Evolutionary conservation across 2,113 vertebrate species (phyloP).

Genomic region (Stegostoma tigrinum): DNA sequence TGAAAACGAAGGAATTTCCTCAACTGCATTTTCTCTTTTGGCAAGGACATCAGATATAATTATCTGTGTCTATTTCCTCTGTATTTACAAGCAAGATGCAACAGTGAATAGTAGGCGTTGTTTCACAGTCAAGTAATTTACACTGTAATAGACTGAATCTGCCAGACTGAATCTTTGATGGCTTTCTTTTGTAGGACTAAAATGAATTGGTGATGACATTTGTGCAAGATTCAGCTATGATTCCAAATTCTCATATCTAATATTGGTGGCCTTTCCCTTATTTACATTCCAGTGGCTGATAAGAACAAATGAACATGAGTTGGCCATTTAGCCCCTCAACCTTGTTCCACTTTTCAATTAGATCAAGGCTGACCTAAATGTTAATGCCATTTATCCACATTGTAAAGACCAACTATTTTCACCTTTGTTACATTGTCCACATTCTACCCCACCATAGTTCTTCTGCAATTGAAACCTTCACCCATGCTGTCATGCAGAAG

Average conservation of each 20-base stretch:
- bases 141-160: neutral
- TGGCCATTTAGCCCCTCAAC: neutral
- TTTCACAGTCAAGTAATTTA: neutral
- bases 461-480: no score
- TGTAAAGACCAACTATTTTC: no score
- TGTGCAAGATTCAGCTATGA: neutral
- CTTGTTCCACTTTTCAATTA: neutral
- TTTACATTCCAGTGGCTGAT: neutral
- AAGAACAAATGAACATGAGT: neutral
- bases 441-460: no score
- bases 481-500: no score
- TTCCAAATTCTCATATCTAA: neutral
- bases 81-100: neutral
- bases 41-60: neutral
- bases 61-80: neutral
- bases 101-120: neutral
- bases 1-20: neutral
- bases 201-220: conserved; percentile 30
- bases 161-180: neutral
- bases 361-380: neutral
- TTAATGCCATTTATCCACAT: neutral
- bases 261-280: neutral
- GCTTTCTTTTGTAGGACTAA: neutral
- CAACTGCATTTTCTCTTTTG: conserved; percentile 1
- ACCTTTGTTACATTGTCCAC: no score